These are phyloP conservation scores for Gandaritis pyraliata DNA, from an alignment of 2,888 invertebrate genomes.

Conservation along the genomic window DNA sequence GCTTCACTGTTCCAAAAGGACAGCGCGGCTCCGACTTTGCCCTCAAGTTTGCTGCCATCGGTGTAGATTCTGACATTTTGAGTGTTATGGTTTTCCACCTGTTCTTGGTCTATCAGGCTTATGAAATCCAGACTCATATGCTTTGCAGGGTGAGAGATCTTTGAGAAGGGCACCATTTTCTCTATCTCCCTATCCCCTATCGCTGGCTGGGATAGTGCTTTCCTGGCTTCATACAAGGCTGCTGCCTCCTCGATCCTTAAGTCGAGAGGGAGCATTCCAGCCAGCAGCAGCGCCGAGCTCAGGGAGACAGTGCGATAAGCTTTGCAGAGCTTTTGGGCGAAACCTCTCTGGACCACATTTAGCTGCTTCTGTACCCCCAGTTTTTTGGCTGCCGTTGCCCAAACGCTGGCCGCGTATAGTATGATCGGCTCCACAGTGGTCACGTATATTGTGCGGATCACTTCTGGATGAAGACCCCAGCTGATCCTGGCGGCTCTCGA, in stretches of 20 bases:
- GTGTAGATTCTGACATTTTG: conserved; percentile 16
- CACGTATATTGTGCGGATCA: conserved; percentile 24
- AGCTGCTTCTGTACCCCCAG: conserved; percentile 9
- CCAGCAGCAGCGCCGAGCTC: conserved; percentile 16
- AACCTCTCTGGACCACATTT: conserved; percentile 2
- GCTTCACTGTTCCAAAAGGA: neutral
- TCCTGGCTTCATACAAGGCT: conserved; percentile 5
- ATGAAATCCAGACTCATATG: conserved; percentile 5
- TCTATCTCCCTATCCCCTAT: conserved; percentile 13
- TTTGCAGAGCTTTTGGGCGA: conserved; percentile 1
- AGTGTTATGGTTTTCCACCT: neutral
- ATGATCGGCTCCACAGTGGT: neutral
- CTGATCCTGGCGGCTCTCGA: conserved; percentile 14
- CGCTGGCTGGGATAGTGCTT: neutral
- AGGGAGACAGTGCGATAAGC: conserved; percentile 11
- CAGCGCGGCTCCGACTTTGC: conserved; percentile 8
- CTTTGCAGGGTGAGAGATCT: conserved; percentile 15
- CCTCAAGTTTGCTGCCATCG: conserved; percentile 27
- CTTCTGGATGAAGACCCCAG: conserved; percentile 32
- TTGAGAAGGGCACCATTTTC: neutral
- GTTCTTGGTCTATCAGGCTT: conserved; percentile 14
- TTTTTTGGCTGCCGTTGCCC: conserved; percentile 7
- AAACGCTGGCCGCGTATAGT: neutral
- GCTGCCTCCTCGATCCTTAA: conserved; percentile 17
- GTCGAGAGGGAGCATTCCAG: conserved; percentile 27